A percentile compares a stretch with the other conserved stretches of the same genome.
Evolutionary conservation across 1,140 invertebrate species (phyloP).

Genomic region (Uloborus diversus): DNA sequence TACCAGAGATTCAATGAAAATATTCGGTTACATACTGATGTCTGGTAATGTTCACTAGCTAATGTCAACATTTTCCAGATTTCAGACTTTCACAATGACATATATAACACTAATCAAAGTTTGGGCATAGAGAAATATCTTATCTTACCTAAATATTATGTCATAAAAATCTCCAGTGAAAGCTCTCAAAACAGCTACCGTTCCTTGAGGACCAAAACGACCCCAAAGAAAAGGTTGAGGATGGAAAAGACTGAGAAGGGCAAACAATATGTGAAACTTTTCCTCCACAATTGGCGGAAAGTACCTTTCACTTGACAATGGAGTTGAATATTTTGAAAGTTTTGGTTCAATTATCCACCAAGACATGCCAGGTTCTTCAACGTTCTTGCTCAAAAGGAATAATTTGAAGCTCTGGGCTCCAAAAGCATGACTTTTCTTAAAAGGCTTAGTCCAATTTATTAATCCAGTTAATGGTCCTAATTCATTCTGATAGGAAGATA

Average conservation of each 20-base stretch:
- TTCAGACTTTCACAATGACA: too few species aligned
- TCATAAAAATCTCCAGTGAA: slow-evolving; percentile 63
- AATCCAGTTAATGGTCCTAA: neutral
- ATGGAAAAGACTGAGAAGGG: slow-evolving; percentile 43
- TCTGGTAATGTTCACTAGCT: too few species aligned
- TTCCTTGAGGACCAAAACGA: slow-evolving; percentile 65
- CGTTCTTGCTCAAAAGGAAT: slow-evolving; percentile 1
- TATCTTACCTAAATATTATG: slow-evolving; percentile 65
- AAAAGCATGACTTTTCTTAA: slow-evolving; percentile 19
- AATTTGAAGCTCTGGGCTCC: slow-evolving; percentile 30
- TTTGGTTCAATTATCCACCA: slow-evolving; percentile 52
- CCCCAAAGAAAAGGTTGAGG: slow-evolving; percentile 43
- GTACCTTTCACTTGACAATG: slow-evolving; percentile 20
- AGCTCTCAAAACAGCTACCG: slow-evolving; percentile 63
- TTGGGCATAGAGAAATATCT: too few species aligned
- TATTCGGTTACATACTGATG: too few species aligned
- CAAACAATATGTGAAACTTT: slow-evolving; percentile 22
- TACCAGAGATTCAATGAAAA: too few species aligned
- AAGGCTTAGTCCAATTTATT: slow-evolving; percentile 31
- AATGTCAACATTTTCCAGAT: too few species aligned
- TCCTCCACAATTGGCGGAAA: slow-evolving; percentile 17
- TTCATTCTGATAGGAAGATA: neutral
- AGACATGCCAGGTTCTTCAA: slow-evolving; percentile 9
- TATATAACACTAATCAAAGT: too few species aligned
- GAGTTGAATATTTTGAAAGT: neutral